phyloP scores from a whole-genome alignment of 2,888 invertebrate species.

The Oxystoma pomonae region DNA sequence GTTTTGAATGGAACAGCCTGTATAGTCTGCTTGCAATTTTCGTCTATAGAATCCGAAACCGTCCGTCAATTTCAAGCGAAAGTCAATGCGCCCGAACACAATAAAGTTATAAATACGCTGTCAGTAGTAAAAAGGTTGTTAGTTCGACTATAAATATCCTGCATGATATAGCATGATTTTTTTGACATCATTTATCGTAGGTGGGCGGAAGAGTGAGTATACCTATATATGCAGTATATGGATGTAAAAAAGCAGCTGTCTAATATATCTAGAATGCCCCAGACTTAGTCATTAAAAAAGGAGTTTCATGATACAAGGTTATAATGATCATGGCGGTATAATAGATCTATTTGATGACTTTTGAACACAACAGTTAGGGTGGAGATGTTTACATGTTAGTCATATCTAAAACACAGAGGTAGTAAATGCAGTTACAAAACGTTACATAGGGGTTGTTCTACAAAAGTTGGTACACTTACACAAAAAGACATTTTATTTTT shows the following conservation, averaged over 20 bases:
- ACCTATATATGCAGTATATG: background rate
- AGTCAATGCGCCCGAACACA: background rate
- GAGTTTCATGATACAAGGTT: background rate
- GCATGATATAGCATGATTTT: constrained; percentile 15
- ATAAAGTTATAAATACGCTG: constrained; percentile 14
- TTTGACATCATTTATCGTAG: constrained; percentile 13
- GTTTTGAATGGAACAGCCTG: background rate
- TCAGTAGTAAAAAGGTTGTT: constrained; percentile 16
- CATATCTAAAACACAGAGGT: no score
- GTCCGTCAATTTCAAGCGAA: background rate
- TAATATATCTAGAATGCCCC: background rate
- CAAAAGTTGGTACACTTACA: no score
- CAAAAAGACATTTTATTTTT: no score
- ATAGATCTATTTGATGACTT: background rate
- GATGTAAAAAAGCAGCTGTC: background rate
- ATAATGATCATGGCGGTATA: background rate
- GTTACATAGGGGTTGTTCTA: no score
- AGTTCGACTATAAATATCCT: constrained; percentile 19
- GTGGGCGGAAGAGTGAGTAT: background rate
- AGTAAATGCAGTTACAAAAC: no score
- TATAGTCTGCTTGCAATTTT: background rate
- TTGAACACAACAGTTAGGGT: no score
- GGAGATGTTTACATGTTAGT: no score
- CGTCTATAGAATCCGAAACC: background rate
- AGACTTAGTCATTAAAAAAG: background rate